phyloP scores from a whole-genome alignment of 1,140 invertebrate species.

The Calliopsis andreniformis region DNA sequence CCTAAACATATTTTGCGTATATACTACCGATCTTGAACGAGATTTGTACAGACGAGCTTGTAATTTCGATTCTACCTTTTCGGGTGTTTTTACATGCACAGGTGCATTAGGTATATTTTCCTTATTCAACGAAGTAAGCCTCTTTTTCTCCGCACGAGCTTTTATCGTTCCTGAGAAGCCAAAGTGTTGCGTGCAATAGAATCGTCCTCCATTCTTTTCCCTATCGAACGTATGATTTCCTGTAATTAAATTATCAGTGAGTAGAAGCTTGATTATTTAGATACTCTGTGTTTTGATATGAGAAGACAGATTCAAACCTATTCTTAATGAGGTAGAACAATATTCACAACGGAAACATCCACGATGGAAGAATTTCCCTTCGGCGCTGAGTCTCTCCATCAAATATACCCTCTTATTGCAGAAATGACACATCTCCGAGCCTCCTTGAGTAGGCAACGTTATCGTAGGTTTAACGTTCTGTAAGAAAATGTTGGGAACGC shows the following conservation, averaged over 20 bases:
- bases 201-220: conserved; percentile 87
- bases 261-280: not conserved
- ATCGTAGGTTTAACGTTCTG: conserved; percentile 84
- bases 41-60: not conserved
- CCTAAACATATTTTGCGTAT: conserved; percentile 50
- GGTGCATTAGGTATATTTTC: conserved; percentile 78
- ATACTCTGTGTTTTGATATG: not conserved
- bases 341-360: conserved; percentile 91
- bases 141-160: conserved; percentile 76
- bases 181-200: conserved; percentile 92
- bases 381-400: conserved; percentile 92
- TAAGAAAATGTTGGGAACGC: conserved; percentile 55
- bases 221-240: conserved; percentile 89
- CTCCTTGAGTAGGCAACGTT: conserved; percentile 84
- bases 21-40: not conserved
- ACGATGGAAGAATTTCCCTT: conserved; percentile 93
- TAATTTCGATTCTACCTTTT: conserved; percentile 69
- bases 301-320: conserved; percentile 80
- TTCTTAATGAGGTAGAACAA: conserved; percentile 86
- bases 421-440: conserved; percentile 92
- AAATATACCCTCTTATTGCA: conserved; percentile 94
- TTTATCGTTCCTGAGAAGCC: conserved; percentile 83
- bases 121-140: conserved; percentile 73
- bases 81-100: conserved; percentile 70
- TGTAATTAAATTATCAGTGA: conserved; percentile 55